These are phyloP conservation scores for Synanceia verrucosa DNA, from an alignment of 2,797 vertebrate species.

Conservation along the genomic window DNA sequence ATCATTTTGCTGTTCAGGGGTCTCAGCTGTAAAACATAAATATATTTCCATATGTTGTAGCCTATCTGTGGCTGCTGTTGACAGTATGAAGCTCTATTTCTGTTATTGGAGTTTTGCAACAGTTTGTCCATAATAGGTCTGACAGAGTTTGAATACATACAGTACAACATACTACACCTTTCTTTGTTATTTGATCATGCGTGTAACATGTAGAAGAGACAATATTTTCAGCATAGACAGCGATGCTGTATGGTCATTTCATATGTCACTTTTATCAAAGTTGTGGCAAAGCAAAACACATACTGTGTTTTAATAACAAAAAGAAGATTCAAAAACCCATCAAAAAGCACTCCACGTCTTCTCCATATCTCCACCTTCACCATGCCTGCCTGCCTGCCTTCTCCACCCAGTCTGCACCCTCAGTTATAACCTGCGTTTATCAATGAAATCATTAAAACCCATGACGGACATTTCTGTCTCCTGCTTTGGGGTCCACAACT, in stretches of 20 bases:
- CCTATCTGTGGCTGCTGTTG: neutral
- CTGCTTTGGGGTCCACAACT: no score
- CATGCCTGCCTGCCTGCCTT: no score
- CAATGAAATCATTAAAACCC: no score
- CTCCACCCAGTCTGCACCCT: no score
- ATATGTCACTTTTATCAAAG: neutral
- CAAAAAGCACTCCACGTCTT: no score
- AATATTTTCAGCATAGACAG: no score
- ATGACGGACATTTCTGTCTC: no score
- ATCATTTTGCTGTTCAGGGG: neutral
- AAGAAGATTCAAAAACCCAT: no score
- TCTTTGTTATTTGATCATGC: neutral
- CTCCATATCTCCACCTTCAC: no score
- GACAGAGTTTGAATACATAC: neutral
- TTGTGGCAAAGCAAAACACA: neutral
- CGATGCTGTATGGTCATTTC: neutral
- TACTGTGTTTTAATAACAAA: neutral
- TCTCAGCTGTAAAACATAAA: neutral
- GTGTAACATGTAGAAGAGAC: no score
- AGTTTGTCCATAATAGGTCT: neutral
- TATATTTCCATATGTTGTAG: neutral
- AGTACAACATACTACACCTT: neutral
- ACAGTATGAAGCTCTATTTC: neutral
- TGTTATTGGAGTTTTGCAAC: neutral
- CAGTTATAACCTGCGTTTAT: no score